Conservation (phyloP, 2,797 vertebrate species). For the Falco novaeseelandiae region DNA sequence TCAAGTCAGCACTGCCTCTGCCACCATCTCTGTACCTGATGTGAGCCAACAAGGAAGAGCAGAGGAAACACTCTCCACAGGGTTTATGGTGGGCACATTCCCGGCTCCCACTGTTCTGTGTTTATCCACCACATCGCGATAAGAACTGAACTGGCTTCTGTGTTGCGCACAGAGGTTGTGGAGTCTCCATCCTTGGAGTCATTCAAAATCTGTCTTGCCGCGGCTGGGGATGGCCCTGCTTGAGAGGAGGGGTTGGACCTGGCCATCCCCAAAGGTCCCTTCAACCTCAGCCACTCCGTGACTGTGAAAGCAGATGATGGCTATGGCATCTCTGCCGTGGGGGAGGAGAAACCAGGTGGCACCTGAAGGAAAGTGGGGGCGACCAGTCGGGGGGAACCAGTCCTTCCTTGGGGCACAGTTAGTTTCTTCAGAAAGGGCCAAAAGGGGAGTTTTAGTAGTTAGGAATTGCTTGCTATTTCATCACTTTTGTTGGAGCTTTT, state of each 20-base stretch:
- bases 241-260: background rate
- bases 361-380: background rate
- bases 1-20: background rate
- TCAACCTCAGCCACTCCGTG: background rate
- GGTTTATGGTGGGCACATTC: background rate
- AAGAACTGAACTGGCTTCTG: background rate
- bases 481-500: background rate
- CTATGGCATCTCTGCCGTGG: accelerated
- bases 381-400: background rate
- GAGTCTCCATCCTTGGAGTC: background rate
- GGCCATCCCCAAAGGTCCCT: background rate
- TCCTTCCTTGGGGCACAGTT: background rate
- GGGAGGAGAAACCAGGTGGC: background rate
- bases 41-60: background rate
- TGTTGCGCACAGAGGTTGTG: background rate
- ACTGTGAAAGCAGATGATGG: background rate
- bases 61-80: accelerated
- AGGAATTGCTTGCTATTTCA: background rate
- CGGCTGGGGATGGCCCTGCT: background rate
- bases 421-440: background rate
- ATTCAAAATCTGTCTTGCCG: background rate
- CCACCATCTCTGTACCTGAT: background rate
- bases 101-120: background rate
- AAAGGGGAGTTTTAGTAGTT: background rate
- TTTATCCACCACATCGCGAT: background rate